phyloP scores from a whole-genome alignment of 92 coral and sea anemone genomes.

The Phenganax marumi region DNA sequence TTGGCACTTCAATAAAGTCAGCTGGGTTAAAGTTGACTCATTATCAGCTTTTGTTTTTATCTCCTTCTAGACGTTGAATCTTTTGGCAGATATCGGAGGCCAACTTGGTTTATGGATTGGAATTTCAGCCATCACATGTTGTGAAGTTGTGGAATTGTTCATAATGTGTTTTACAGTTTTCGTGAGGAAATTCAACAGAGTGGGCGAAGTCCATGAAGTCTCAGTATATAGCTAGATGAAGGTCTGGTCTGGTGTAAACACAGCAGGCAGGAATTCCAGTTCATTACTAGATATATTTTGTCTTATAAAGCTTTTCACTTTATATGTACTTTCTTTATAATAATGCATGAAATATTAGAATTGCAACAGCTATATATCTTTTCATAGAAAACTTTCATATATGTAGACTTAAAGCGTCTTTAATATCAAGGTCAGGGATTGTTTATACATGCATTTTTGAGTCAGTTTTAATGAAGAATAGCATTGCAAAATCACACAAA shows the following conservation, averaged over 20 bases:
- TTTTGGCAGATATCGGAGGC: constrained; percentile 29
- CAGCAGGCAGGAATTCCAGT: neutral
- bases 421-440: no score
- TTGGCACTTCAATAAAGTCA: neutral
- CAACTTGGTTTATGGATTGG: constrained; percentile 28
- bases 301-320: no score
- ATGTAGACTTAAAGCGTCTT: no score
- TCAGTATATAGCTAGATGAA: neutral
- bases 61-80: constrained; percentile 6
- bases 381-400: no score
- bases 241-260: neutral
- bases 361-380: no score
- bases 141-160: constrained; percentile 21
- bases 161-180: neutral
- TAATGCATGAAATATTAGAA: no score
- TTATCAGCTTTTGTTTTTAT: neutral
- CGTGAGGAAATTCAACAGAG: neutral
- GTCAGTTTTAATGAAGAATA: no score
- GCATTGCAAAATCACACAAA: no score
- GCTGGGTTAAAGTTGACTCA: neutral
- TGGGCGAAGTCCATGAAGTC: neutral
- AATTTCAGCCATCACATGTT: constrained; percentile 12
- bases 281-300: neutral
- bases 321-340: no score
- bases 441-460: no score